Conservation (phyloP, 2,113 vertebrate genomes). For the Eleginops maclovinus region DNA sequence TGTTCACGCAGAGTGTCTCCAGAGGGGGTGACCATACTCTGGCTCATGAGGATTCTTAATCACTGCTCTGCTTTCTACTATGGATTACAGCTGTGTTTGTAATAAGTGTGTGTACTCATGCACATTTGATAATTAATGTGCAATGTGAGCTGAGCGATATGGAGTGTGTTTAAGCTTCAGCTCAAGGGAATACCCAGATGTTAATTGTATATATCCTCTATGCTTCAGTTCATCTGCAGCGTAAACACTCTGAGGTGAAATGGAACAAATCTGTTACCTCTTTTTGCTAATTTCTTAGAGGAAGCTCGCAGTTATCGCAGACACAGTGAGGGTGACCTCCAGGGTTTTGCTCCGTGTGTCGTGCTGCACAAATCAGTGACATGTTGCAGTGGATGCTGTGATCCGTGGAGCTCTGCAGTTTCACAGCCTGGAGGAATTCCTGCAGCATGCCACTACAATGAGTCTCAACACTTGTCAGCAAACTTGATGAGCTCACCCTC, state of each 20-base stretch:
- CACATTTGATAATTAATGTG: slow-evolving; percentile 25
- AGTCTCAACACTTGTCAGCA: slow-evolving; percentile 14
- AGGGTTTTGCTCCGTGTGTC: too few species aligned
- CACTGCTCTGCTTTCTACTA: slow-evolving; percentile 1
- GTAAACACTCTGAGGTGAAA: neutral
- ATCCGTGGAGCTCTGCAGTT: neutral
- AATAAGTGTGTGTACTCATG: slow-evolving; percentile 35
- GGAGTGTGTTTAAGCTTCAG: slow-evolving; percentile 34
- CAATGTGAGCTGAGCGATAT: neutral
- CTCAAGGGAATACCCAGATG: slow-evolving; percentile 47
- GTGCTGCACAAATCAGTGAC: too few species aligned
- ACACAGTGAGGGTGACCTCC: too few species aligned
- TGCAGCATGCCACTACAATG: neutral
- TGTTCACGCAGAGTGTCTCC: slow-evolving; percentile 7
- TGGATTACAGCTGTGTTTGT: neutral
- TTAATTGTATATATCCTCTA: slow-evolving; percentile 26
- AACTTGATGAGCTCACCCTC: slow-evolving; percentile 15
- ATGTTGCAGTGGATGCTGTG: neutral
- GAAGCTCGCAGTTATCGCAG: too few species aligned
- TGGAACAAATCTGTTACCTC: neutral
- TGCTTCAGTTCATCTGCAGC: slow-evolving; percentile 3
- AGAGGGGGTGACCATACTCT: neutral
- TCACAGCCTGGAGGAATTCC: slow-evolving; percentile 3
- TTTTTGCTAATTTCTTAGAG: neutral
- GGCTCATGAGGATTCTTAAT: slow-evolving; percentile 20